These are phyloP conservation scores for Notospermus geniculatus DNA, from an alignment of 1,140 invertebrate species.

Conservation along the genomic window DNA sequence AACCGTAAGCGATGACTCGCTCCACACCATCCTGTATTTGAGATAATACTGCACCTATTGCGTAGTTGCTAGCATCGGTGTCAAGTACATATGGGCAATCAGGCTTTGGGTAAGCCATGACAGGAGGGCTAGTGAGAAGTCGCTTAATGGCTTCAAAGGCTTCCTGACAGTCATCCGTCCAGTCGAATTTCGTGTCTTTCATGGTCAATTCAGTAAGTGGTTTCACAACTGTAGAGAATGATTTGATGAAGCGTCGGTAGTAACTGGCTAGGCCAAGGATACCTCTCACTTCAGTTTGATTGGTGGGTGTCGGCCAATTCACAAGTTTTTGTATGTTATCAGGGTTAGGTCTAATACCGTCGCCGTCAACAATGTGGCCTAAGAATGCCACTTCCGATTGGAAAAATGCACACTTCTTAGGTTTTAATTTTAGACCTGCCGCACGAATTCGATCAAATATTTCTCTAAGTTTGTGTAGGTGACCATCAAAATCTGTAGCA, in stretches of 20 bases:
- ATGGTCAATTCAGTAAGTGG: constrained; percentile 17
- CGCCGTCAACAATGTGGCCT: constrained; percentile 26
- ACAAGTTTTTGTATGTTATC: constrained; percentile 34
- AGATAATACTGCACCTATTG: constrained; percentile 50
- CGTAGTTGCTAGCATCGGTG: too few relatives aligned
- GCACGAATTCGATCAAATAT: constrained; percentile 22
- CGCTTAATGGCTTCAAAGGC: constrained; percentile 20
- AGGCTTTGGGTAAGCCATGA: constrained; percentile 42
- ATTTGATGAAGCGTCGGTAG: constrained; percentile 23
- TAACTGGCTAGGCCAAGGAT: constrained; percentile 33
- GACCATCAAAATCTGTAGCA: constrained; percentile 11
- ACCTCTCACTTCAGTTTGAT: constrained; percentile 26
- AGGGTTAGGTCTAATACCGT: constrained; percentile 30
- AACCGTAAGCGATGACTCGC: too few relatives aligned
- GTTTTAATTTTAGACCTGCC: too few relatives aligned
- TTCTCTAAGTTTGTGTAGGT: constrained; percentile 8
- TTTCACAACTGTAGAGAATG: constrained; percentile 17
- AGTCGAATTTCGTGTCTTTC: constrained; percentile 21
- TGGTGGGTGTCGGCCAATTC: constrained; percentile 37
- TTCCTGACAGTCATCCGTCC: too few relatives aligned
- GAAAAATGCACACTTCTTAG: too few relatives aligned
- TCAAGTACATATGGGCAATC: constrained; percentile 45
- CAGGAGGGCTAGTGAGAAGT: constrained; percentile 6
- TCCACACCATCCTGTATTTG: constrained; percentile 42
- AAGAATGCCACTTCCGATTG: constrained; percentile 31